phyloP scores from a whole-genome alignment of 2,797 vertebrate species.

The Sternarchorhynchus goeldii region DNA sequence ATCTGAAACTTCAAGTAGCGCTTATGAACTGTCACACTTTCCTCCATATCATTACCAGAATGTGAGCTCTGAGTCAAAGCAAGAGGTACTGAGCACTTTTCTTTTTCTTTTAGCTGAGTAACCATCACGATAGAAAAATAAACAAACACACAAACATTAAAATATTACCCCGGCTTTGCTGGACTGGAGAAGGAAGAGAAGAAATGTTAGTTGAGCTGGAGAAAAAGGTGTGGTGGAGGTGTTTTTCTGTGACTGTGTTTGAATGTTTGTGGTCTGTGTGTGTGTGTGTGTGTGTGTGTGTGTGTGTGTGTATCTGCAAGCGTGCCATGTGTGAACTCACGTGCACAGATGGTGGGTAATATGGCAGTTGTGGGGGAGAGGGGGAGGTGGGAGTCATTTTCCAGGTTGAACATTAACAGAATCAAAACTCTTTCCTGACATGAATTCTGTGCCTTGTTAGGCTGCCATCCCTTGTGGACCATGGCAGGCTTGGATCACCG shows the following conservation, averaged over 20 bases:
- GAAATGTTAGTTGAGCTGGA: neutral
- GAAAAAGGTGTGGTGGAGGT: constrained; percentile 6
- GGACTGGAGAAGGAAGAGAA: neutral
- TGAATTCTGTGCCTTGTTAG: constrained; percentile 27
- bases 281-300: constrained; percentile 22
- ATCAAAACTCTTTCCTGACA: constrained; percentile 34
- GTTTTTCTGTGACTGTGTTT: constrained; percentile 18
- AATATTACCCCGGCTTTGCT: neutral
- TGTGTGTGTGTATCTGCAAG: neutral
- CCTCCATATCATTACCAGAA: too few relatives aligned
- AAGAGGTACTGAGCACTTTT: constrained; percentile 10
- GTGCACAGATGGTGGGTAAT: constrained; percentile 1
- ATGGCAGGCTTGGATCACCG: constrained; percentile 35
- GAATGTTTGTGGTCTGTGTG: constrained; percentile 6
- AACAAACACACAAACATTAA: constrained; percentile 10
- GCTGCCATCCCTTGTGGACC: constrained; percentile 15
- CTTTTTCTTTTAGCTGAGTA: constrained; percentile 19
- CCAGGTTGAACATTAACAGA: constrained; percentile 30
- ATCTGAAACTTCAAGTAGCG: too few relatives aligned
- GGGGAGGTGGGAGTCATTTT: constrained; percentile 13
- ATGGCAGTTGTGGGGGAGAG: neutral
- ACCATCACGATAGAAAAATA: neutral
- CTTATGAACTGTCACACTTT: too few relatives aligned
- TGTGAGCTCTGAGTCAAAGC: constrained; percentile 30
- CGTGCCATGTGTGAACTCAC: constrained; percentile 11